phyloP scores from a whole-genome alignment of 2,113 vertebrate species.

The Ochotona curzoniae region DNA sequence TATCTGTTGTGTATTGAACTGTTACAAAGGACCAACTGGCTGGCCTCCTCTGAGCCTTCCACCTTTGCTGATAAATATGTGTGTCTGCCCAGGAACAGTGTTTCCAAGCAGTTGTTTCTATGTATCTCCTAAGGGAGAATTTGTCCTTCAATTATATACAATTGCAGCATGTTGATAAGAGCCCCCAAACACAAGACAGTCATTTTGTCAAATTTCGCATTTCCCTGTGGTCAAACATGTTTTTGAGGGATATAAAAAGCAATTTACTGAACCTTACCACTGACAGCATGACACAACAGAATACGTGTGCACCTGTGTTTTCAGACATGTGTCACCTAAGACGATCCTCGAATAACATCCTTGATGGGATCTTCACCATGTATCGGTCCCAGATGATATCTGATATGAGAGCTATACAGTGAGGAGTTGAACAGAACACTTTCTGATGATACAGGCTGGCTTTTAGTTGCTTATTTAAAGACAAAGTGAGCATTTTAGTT shows the following conservation, averaged over 20 bases:
- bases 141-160: slow-evolving; percentile 76
- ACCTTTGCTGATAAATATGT: neutral
- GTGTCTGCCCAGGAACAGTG: slow-evolving; percentile 60
- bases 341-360: neutral
- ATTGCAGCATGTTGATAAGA: slow-evolving; percentile 69
- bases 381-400: neutral
- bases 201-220: neutral
- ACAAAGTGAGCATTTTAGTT: neutral
- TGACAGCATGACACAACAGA: neutral
- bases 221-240: slow-evolving; percentile 5
- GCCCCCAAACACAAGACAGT: neutral
- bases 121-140: slow-evolving; percentile 80
- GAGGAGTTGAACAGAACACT: neutral
- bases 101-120: slow-evolving; percentile 80
- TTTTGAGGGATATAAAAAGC: slow-evolving; percentile 30
- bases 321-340: neutral
- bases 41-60: neutral
- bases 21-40: too few species aligned
- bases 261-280: neutral
- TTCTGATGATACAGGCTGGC: neutral
- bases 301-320: neutral
- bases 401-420: neutral
- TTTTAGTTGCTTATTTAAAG: neutral
- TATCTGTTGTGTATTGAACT: neutral
- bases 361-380: neutral